Conservation (phyloP, 2,797 vertebrate genomes). For the Labeo calbasu region DNA sequence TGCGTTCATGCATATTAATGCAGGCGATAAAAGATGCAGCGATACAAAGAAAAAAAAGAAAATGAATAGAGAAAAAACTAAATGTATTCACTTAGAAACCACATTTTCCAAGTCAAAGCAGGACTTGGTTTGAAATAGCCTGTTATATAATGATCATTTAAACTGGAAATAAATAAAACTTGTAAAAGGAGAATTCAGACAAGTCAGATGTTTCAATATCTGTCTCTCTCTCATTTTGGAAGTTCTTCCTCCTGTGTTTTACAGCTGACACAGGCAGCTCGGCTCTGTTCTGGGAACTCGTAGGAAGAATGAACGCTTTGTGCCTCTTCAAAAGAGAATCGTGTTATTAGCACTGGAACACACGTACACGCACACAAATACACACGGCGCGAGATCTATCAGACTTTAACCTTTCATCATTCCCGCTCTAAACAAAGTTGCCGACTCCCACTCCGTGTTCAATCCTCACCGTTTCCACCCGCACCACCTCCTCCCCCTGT, state of each 20-base stretch:
- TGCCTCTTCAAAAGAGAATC: conserved; percentile 73
- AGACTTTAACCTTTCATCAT: conserved; percentile 76
- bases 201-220: conserved; percentile 14
- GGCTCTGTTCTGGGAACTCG: conserved; percentile 67
- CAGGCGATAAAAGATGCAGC: background rate
- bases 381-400: conserved; percentile 70
- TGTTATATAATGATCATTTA: conserved; percentile 9
- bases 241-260: conserved; percentile 39
- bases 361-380: conserved; percentile 43
- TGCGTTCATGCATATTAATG: conserved; percentile 21
- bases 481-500: conserved; percentile 25
- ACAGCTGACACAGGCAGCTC: conserved; percentile 54
- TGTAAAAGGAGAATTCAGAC: conserved; percentile 14
- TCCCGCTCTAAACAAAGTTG: conserved; percentile 65
- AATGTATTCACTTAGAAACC: background rate
- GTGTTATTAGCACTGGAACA: conserved; percentile 71
- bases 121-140: conserved; percentile 10
- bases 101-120: background rate
- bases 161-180: conserved; percentile 15
- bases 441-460: conserved; percentile 68
- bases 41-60: background rate
- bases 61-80: background rate
- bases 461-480: conserved; percentile 47
- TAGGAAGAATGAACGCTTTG: conserved; percentile 62
- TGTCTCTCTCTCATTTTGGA: background rate